Evolutionary conservation across 1,140 invertebrate species (phyloP).

Genomic region (Phymorhynchus buccinoides): DNA sequence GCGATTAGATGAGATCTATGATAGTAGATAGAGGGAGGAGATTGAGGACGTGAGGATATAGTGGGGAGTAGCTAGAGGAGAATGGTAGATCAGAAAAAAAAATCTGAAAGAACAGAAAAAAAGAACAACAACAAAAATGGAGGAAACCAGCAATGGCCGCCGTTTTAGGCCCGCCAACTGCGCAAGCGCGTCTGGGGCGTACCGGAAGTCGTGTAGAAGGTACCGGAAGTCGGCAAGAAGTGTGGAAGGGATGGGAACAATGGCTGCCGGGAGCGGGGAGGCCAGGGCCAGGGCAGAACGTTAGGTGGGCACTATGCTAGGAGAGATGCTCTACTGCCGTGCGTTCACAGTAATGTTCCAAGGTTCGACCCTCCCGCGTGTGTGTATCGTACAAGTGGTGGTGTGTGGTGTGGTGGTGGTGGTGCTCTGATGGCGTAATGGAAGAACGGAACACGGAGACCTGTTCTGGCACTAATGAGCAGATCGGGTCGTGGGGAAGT

Average conservation of each 20-base stretch:
- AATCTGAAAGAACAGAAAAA: no score
- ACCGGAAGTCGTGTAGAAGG: conserved; percentile 29
- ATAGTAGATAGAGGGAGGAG: background rate
- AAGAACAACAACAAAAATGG: background rate
- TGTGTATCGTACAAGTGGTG: no score
- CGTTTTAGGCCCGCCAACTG: conserved; percentile 25
- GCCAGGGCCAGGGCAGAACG: conserved; percentile 13
- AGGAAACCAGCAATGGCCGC: conserved; percentile 13
- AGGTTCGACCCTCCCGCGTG: no score
- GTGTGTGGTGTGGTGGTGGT: no score
- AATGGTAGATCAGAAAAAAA: no score
- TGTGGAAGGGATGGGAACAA: conserved; percentile 5
- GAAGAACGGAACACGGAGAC: no score
- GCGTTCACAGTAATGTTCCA: no score
- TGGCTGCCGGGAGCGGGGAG: background rate
- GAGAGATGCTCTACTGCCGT: no score
- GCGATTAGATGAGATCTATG: background rate
- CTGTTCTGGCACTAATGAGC: no score
- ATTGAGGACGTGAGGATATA: background rate
- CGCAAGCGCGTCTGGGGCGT: conserved; percentile 11
- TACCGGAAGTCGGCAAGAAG: conserved; percentile 23
- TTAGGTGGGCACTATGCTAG: background rate
- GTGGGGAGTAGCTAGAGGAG: background rate
- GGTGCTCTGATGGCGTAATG: no score
- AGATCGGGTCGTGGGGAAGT: no score